Percentiles rank a stretch among this genome's conserved stretches.
These are phyloP conservation scores for Lasioglossum marginatum DNA, from an alignment of 2,888 invertebrate genomes.

Conservation along the genomic window DNA sequence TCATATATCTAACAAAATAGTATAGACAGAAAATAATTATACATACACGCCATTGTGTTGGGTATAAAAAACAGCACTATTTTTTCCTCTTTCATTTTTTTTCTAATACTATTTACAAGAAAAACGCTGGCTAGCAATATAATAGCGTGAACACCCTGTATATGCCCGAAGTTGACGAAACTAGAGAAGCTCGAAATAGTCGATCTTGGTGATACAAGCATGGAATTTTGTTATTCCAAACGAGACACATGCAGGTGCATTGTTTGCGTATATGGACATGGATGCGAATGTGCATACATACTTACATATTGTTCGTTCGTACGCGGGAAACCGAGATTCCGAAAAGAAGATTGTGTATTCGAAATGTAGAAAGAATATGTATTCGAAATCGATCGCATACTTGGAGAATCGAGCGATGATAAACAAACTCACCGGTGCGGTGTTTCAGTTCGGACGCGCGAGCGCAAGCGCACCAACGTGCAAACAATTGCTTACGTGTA, in stretches of 20 bases:
- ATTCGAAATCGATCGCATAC: background rate
- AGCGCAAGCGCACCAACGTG: background rate
- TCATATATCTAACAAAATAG: too few species aligned
- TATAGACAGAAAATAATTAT: too few species aligned
- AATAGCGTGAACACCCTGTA: too few species aligned
- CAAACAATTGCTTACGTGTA: background rate
- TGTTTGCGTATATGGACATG: background rate
- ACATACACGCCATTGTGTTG: too few species aligned
- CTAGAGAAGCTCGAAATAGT: background rate
- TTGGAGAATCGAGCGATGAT: background rate
- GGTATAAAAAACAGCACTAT: too few species aligned
- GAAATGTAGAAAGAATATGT: background rate
- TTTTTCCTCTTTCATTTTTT: too few species aligned
- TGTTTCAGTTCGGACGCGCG: background rate
- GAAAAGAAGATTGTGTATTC: background rate
- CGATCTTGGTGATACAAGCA: background rate
- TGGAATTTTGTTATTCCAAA: background rate
- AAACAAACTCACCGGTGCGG: background rate
- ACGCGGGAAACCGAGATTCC: background rate
- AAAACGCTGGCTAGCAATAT: too few species aligned
- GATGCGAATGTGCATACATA: too few species aligned
- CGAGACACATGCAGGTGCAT: background rate
- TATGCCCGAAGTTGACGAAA: background rate
- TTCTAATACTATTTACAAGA: too few species aligned
- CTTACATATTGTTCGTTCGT: background rate